Evolutionary conservation across 2,888 invertebrate genomes (phyloP).

Genomic region (Barypeithes pellucidus): DNA sequence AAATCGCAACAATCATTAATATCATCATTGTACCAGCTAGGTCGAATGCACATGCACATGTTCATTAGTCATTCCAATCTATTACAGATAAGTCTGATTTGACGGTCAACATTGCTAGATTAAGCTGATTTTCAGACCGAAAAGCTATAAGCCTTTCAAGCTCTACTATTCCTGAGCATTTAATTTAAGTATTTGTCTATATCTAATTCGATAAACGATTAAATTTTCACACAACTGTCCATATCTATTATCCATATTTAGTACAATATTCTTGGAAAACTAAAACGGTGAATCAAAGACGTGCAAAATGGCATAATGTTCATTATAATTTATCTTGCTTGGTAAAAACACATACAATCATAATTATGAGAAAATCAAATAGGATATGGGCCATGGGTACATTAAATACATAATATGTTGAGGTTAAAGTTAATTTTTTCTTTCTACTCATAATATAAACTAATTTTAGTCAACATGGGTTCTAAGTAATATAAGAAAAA

Average conservation of each 20-base stretch:
- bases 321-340: too few relatives aligned
- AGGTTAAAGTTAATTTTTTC: too few relatives aligned
- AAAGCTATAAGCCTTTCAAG: constrained; percentile 28
- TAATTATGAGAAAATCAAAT: too few relatives aligned
- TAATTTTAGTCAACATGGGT: too few relatives aligned
- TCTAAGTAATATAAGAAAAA: too few relatives aligned
- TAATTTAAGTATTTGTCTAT: constrained; percentile 4
- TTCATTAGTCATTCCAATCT: constrained; percentile 36
- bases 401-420: too few relatives aligned
- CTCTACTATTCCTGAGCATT: constrained; percentile 4
- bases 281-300: too few relatives aligned
- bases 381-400: too few relatives aligned
- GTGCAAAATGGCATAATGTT: too few relatives aligned
- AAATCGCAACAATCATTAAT: constrained; percentile 9
- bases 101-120: constrained; percentile 34
- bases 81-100: constrained; percentile 31
- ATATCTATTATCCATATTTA: neutral
- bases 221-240: neutral
- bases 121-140: constrained; percentile 33
- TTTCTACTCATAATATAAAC: too few relatives aligned
- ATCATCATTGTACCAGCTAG: constrained; percentile 9
- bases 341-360: too few relatives aligned
- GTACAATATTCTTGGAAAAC: neutral
- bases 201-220: constrained; percentile 12
- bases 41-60: constrained; percentile 16